Base-by-base conservation (phyloP, 2,888 invertebrate species). In the Ischnura elegans region DNA sequence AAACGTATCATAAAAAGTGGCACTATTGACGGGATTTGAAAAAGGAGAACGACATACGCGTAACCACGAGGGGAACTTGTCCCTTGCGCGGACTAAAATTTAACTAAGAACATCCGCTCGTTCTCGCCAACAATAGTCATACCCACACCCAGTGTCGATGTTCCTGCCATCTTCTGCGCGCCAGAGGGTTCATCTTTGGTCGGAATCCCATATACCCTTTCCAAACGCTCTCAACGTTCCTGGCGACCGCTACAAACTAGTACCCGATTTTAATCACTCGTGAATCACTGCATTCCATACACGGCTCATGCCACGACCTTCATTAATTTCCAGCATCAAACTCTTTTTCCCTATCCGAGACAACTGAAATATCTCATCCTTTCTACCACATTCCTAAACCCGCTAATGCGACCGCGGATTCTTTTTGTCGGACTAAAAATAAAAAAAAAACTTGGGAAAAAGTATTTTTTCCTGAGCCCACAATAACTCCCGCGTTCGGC, bases 281-380 rank as follows among this genome's bases (percentile, higher is more conserved):
- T 76, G 29, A 76, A 76, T 76, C 76, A 76, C 76, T 76, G 76
- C 36, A 76, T 36, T 76, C 76, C 36, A 76, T 76, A 76, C 76
- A 76, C 76, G 36, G 76, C 36, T 36, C 36, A 36, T 29, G 29
- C 29, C 29, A 36, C 76, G 76, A 36, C 76, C 76, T 36, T 76
- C 76, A 76, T 76, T 76, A 36, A 76, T 76, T 76, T 76, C 76
- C 76, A 36, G 2, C 76, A 10, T 10, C 36, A 13, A 29, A 21
- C 36, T 1, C 76, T 36, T n/a, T 25, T 61, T 61, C 10, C 36
- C 16, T 76, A 29, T 16, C 76, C 36, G 29, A 3, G 29, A 13
- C 36, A 1, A 29, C 29, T 36, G 13, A 76, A 29, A 76, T 76
- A 76, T 76, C 76, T 61, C 76, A 76, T 1, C 76, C 76, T 25